phyloP scores from a whole-genome alignment of 2,797 vertebrate species.

The Brachyrhaphis roseni region DNA sequence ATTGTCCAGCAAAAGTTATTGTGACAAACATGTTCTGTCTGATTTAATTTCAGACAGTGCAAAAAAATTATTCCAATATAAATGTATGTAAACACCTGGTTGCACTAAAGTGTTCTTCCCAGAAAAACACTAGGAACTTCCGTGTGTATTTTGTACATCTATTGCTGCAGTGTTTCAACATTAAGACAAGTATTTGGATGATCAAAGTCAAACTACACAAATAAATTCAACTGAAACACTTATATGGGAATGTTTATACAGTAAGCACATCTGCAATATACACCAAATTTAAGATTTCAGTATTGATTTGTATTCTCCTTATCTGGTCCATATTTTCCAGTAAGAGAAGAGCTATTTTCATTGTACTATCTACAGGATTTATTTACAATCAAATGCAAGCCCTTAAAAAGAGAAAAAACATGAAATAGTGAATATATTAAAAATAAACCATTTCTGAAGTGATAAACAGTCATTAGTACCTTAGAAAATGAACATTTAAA shows the following conservation, averaged over 20 bases:
- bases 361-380: background rate
- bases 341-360: background rate
- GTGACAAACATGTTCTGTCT: too few species aligned
- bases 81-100: background rate
- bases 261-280: background rate
- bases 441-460: background rate
- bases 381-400: background rate
- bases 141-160: slow-evolving; percentile 11
- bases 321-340: background rate
- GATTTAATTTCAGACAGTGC: background rate
- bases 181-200: slow-evolving; percentile 19
- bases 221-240: slow-evolving; percentile 32
- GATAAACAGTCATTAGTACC: slow-evolving; percentile 3
- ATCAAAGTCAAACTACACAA: slow-evolving; percentile 26
- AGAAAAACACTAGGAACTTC: background rate
- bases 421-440: background rate
- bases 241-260: background rate
- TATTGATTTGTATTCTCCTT: background rate
- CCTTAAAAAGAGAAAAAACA: background rate
- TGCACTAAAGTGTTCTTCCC: slow-evolving; percentile 2
- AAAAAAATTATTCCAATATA: background rate
- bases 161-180: background rate
- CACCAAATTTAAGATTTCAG: background rate
- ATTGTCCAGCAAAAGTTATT: too few species aligned
- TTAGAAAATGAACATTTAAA: background rate